Percentiles rank a stretch among this genome's conserved stretches.
These are phyloP conservation scores for Chaenocephalus aceratus DNA, from an alignment of 2,113 vertebrate species.

Conservation along the genomic window DNA sequence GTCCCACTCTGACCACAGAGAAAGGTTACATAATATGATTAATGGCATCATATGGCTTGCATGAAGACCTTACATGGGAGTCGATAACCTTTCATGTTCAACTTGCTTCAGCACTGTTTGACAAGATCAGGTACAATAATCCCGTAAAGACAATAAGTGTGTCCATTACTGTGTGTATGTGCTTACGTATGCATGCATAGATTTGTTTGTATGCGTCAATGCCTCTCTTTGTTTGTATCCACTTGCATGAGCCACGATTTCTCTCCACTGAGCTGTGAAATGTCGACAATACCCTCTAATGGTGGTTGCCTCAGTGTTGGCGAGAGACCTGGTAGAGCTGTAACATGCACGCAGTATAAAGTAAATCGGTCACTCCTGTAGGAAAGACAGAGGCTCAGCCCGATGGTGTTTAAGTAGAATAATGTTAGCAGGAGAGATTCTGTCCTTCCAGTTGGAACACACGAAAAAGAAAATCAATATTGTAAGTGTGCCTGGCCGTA, in stretches of 20 bases:
- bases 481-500: constrained; percentile 48
- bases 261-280: constrained; percentile 68
- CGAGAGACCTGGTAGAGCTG: constrained; percentile 30
- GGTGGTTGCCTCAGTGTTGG: constrained; percentile 37
- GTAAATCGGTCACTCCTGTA: not conserved
- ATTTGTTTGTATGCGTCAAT: constrained; percentile 23
- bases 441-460: constrained; percentile 35
- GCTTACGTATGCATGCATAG: constrained; percentile 1
- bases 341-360: constrained; percentile 27
- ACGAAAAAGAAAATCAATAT: constrained; percentile 56
- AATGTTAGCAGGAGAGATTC: constrained; percentile 48
- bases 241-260: constrained; percentile 45
- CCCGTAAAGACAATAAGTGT: not conserved
- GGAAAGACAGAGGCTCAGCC: constrained; percentile 7
- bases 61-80: constrained; percentile 10
- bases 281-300: constrained; percentile 47
- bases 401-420: constrained; percentile 40
- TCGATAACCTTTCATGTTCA: constrained; percentile 5
- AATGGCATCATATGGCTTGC: not conserved
- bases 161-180: constrained; percentile 1
- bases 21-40: constrained; percentile 23
- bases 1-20: constrained; percentile 11
- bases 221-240: constrained; percentile 34
- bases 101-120: constrained; percentile 11
- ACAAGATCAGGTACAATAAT: not conserved